Evolutionary conservation across 2,888 invertebrate genomes (phyloP), one percentile per base, ranked within the genome.

Genomic region (Aproaerema taeniolella): DNA sequence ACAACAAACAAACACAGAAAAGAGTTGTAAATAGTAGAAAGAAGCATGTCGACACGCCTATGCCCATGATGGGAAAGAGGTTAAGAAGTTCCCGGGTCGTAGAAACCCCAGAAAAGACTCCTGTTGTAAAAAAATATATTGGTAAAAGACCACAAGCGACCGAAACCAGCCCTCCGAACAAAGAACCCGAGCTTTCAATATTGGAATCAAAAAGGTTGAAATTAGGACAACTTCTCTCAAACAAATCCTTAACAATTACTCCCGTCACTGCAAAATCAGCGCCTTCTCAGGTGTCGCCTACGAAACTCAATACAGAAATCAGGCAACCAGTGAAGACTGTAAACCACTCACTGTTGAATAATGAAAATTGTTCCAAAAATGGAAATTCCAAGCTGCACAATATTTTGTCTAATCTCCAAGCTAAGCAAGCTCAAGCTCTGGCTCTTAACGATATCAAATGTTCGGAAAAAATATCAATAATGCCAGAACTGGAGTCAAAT

Each of bases 341-440:
- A 1, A 80, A 79, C 58, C 79, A 80, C 55, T 59, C 75, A 25
- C 48, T 81, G 16, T 53, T 82, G 41, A 82, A 81, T 52, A 86
- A 80, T 51, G 81, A 85, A 50, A 85, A 80, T 48, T 77, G 79
- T 58, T 73, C 87, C 9, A 87, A 87, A 55, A 87, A 87, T 65
- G 87, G 87, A n/a, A 86, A 85, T 53, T 86, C 87, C 1, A 86
- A 86, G 51, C 57, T 87, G 47, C 86, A 83, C 45, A 85, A 79
- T 50, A 87, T 87, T 52, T 56, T 87, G 26, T 74, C 82, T 2
- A 85, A 79, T 57, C 67, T 87, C 47, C 82, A 86, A 59, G 74
- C 72, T 11, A 82, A 85, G 52, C 79, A 82, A 52, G 65, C 77
- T 45, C 78, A 82, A 58, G 59, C 65, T 24, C 52, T 78, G 48